phyloP scores from a whole-genome alignment of 2,113 vertebrate species.

The Phycodurus eques region DNA sequence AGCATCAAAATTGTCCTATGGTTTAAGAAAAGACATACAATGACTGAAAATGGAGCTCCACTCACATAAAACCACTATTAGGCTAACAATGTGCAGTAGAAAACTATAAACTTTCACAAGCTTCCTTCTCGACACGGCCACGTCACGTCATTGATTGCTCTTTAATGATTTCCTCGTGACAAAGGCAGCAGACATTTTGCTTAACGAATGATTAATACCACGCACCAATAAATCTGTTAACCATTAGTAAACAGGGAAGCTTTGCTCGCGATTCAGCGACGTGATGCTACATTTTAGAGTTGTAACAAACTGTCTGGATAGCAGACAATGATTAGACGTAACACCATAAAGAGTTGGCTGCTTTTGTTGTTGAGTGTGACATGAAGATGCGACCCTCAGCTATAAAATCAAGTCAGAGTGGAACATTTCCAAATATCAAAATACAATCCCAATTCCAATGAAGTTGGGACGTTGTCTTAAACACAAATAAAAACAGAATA shows the following conservation, averaged over 20 bases:
- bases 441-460: no score
- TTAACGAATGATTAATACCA: conserved; percentile 27
- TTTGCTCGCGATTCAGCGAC: not conserved
- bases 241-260: conserved; percentile 11
- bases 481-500: no score
- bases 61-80: not conserved
- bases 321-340: conserved; percentile 1
- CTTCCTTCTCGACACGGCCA: not conserved
- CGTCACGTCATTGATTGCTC: conserved; percentile 14
- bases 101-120: not conserved
- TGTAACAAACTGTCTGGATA: not conserved
- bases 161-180: conserved; percentile 29
- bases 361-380: not conserved
- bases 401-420: not conserved
- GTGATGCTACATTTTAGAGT: not conserved
- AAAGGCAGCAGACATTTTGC: not conserved
- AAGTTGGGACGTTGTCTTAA: no score
- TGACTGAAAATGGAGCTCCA: not conserved
- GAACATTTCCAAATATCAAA: not conserved
- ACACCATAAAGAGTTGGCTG: not conserved
- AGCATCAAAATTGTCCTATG: no score
- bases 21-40: not conserved
- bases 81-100: not conserved
- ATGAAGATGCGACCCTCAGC: not conserved
- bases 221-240: conserved; percentile 18